Base-by-base conservation (phyloP, 2,113 vertebrate genomes). In the Grantiella picta region DNA sequence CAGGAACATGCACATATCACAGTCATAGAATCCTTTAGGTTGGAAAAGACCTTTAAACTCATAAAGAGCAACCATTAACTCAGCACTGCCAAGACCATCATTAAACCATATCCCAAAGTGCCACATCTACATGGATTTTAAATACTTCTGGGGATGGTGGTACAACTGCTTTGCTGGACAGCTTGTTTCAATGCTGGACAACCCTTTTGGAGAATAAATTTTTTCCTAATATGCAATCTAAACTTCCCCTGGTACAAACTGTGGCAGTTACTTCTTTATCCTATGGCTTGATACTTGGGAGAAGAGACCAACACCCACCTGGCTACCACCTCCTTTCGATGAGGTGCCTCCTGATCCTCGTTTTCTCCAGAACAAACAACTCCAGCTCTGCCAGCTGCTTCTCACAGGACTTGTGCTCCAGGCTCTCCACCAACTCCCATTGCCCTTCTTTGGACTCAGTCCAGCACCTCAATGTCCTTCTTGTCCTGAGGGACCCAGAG, bases 361-460 rank as follows among this genome's bases (percentile, higher is more conserved):
- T 84, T 38, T 57, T 57, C 16, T 71, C 44, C 44, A 18, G 57
- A 16, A 33, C 14, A 11, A 44, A n/a, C 12, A 44, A 4, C 5
- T 7, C 36, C 56, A 44, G 27, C 28, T 83, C 50, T 14, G 4
- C 17, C 36, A 59, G 16, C 36, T 36, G 19, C 33, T 63, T n/a
- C 28, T 79, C 28, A 27, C 2, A 44, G 2, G 15, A 35, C 28
- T n/a, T 40, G 18, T 85, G 24, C 21, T 65, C 44, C 14, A 25
- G 52, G 18, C 15, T 5, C 20, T 57, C 13, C 42, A 7, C 28
- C 52, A 57, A 8, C 28, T 68, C 72, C 49, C 15, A 8, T 17
- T 79, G 7, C 3, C n/a, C 14, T 59, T 52, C 59, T 14, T 25
- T 72, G 59, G 24, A 25, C 21, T 1, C 0, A 0, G 24, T 59